Evolutionary conservation across 2,888 invertebrate genomes (phyloP), one percentile per base, ranked within the genome.

Genomic region (Leptogaster cylindrica): DNA sequence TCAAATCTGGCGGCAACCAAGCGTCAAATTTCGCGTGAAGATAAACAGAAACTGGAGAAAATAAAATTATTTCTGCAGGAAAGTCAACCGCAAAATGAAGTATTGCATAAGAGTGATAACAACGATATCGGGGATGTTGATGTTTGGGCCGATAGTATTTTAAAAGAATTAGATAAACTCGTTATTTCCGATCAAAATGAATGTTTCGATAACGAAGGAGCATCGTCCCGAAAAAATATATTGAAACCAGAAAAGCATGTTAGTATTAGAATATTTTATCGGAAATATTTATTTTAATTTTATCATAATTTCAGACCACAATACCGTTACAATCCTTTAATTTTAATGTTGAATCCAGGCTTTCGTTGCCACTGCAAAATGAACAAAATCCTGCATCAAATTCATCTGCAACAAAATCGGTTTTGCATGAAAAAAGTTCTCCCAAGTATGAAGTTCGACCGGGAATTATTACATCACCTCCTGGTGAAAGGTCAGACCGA

Each of bases 291-390:
- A 25, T 25, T 48, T 4, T 36, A 20, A 12, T 12, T 33, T 36
- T 23, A 50, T 23, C 10, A 23, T 16, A 68, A 68, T 74, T 76
- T 33, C 76, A 81, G 81, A 74, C 80, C 74, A 80, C 80, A 73
- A 81, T 81, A 77, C 81, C 81, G 74, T 73, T 81, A 72, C 80
- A 81, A 74, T 81, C 81, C 71, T 81, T 81, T 77, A 79, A 78
- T 77, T 76, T 80, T 77, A 78, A 79, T 76, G 75, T 76, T 73
- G 76, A 78, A 68, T 73, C 55, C 77, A 73, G 79, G 78, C 75
- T 78, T 78, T 73, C 79, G 78, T 46, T 66, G 51, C 64, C 69
- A 36, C 67, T 65, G 52, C 58, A 71, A 25, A 71, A 72, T 68
- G 68, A 71, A 68, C 65, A 72, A 68, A 66, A 73, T 72, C n/a